These are phyloP conservation scores for Lota lota DNA, from an alignment of 2,113 vertebrate genomes.

Conservation along the genomic window DNA sequence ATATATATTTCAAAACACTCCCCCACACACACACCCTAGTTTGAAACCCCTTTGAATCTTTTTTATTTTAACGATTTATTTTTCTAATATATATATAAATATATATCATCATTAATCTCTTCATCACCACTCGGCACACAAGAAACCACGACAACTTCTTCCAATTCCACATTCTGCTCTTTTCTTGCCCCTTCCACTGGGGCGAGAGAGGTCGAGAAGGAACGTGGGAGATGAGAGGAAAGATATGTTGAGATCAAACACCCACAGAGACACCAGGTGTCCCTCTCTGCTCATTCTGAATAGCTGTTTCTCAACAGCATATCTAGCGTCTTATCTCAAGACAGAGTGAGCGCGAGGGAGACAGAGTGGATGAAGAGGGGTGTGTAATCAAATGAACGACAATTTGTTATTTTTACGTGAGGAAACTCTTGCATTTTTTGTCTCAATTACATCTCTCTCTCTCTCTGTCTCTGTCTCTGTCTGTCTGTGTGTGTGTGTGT, in stretches of 20 bases:
- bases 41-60: too few relatives aligned
- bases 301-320: slow-evolving; percentile 37
- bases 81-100: too few relatives aligned
- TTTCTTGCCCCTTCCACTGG: background rate
- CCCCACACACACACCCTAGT: too few relatives aligned
- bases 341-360: slow-evolving; percentile 15
- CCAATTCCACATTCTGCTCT: background rate
- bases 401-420: slow-evolving; percentile 68
- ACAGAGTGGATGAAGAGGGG: slow-evolving; percentile 20
- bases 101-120: too few relatives aligned
- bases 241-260: slow-evolving; percentile 22
- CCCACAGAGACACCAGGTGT: slow-evolving; percentile 58
- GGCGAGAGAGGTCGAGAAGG: background rate
- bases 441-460: background rate
- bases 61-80: too few relatives aligned
- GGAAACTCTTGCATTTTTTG: slow-evolving; percentile 28
- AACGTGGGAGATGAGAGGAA: background rate
- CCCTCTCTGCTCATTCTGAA: slow-evolving; percentile 48
- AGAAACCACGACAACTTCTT: too few relatives aligned
- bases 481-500: background rate
- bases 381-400: slow-evolving; percentile 64
- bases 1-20: too few relatives aligned
- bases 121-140: too few relatives aligned
- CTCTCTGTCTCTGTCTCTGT: slow-evolving; percentile 2
- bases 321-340: too few relatives aligned